Conservation (phyloP, 1,140 invertebrate genomes). For the Trinorchestia longiramus region DNA sequence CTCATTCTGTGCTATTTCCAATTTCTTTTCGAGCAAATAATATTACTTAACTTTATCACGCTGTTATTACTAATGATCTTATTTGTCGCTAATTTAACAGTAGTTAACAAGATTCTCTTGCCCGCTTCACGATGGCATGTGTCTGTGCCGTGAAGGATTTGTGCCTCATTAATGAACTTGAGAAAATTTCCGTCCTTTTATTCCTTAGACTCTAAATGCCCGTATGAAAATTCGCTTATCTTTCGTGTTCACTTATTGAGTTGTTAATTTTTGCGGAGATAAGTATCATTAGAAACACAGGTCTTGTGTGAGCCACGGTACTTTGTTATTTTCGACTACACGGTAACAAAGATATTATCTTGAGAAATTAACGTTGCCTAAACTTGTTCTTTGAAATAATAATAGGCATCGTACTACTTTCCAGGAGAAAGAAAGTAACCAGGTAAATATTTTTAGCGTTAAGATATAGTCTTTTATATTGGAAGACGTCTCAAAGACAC, state of each 20-base stretch:
- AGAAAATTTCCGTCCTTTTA: neutral
- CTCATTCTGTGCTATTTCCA: neutral
- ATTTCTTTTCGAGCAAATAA: neutral
- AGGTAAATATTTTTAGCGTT: neutral
- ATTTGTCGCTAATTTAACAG: slow-evolving; percentile 44
- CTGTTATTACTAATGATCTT: slow-evolving; percentile 28
- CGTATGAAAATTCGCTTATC: too few species aligned
- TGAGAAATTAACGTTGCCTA: too few species aligned
- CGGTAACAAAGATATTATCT: too few species aligned
- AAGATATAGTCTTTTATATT: neutral
- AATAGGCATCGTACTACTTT: too few species aligned
- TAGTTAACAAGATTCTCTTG: slow-evolving; percentile 20
- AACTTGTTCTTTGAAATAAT: too few species aligned
- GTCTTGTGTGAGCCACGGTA: too few species aligned
- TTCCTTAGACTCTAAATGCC: too few species aligned
- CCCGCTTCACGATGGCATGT: neutral
- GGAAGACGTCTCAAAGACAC: neutral
- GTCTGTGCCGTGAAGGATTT: neutral
- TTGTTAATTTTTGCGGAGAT: too few species aligned
- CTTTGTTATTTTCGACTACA: too few species aligned
- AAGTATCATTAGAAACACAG: too few species aligned
- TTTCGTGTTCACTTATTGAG: too few species aligned
- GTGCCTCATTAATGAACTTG: slow-evolving; percentile 35
- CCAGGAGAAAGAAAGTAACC: neutral
- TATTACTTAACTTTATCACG: neutral